A percentile compares a stretch with the other conserved stretches of the same genome.
These are phyloP conservation scores for Siderastrea radians DNA, from an alignment of 92 coral and sea anemone species.

Conservation along the genomic window DNA sequence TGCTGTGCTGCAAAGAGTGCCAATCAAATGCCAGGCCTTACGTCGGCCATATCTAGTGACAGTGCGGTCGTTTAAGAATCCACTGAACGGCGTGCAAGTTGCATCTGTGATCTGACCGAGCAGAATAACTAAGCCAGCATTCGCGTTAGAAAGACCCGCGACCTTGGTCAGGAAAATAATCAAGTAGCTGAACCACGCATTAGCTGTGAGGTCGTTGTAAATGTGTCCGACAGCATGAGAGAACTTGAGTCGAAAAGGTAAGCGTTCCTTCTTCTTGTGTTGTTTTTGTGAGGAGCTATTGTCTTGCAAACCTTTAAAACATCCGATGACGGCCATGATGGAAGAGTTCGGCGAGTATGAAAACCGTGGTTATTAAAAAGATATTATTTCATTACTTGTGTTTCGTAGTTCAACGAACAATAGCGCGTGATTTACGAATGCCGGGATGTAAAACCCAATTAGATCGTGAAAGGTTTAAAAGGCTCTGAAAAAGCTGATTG, in stretches of 20 bases:
- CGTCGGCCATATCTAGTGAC: constrained; percentile 85
- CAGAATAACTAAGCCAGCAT: constrained; percentile 80
- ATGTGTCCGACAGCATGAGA: constrained; percentile 86
- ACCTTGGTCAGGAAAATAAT: constrained; percentile 85
- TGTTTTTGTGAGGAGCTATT: neutral
- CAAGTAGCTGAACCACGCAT: constrained; percentile 88
- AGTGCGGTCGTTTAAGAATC: constrained; percentile 76
- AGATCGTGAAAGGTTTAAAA: too few species aligned
- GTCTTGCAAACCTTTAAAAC: constrained; percentile 11
- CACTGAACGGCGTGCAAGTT: constrained; percentile 79
- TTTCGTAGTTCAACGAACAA: neutral
- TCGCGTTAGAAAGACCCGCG: constrained; percentile 74
- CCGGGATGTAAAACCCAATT: neutral
- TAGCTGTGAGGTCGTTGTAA: constrained; percentile 79
- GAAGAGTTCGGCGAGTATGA: neutral
- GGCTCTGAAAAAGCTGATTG: neutral
- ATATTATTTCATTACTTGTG: neutral
- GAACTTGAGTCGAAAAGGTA: constrained; percentile 66
- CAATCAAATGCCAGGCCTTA: constrained; percentile 85
- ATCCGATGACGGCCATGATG: constrained; percentile 16
- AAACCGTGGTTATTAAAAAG: neutral
- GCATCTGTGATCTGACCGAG: constrained; percentile 83
- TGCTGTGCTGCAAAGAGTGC: constrained; percentile 69
- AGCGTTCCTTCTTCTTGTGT: constrained; percentile 34
- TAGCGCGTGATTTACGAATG: neutral